Base-by-base conservation (phyloP, 2,113 vertebrate genomes). In the Genyomyrus donnyi region DNA sequence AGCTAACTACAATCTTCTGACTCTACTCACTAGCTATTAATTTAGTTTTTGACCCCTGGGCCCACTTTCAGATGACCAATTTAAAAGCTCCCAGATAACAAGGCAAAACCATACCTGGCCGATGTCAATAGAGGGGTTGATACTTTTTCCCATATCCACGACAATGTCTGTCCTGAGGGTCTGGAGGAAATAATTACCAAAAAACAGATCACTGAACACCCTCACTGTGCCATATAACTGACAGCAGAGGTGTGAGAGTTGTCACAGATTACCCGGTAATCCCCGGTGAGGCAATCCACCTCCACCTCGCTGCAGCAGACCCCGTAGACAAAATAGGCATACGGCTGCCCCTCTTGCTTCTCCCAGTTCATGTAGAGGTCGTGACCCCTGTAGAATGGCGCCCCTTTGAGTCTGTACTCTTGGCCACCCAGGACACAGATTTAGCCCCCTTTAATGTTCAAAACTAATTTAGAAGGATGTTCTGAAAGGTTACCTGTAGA, bases 251-350 rank as follows among this genome's bases (percentile, higher is more conserved):
- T 80, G 74, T 42, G n/a, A 35, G 21, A 13, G 21, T 1, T 56
- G 49, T 6, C 11, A 48, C 15, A 58, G 35, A 62, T 45, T 94
- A 98, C 98, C 97, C 97, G 96, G 94, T 97, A 98, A 92, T 96
- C 96, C 90, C 98, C 98, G 0, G 97, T 97, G 74, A 99, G 95
- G 90, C 97, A 97, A 94, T 99, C 96, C 91, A 98, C 95, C 95
- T 99, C 98, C 93, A 98, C 97, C 90, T 99, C 97, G 2, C 96
- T 95, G 94, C 96, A 99, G 91, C 95, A 96, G 50, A 92, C 96
- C 88, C 96, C 98, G 31, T 89, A 97, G 0, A 96, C 93, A 91
- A 93, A 98, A 93, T 98, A 99, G 0, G 95, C 90, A 1, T 96
- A 97, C 1, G 97, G 96, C 0, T 91, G 91, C 8, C 97, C 97